Evolutionary conservation across 2,888 invertebrate species (phyloP), one percentile per base, ranked within the genome.

Genomic region (Mechanitis messenoides): DNA sequence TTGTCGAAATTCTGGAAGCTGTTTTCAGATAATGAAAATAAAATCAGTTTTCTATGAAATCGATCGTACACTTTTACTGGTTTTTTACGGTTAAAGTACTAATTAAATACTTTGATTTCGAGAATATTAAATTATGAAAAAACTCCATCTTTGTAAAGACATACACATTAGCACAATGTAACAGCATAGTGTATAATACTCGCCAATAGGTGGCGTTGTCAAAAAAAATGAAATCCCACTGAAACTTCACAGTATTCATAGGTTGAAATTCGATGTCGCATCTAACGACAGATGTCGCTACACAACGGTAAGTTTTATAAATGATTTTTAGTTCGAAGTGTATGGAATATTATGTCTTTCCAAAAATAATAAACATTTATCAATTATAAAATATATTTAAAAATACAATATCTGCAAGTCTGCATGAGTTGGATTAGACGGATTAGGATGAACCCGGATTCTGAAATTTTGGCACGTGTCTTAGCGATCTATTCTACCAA

Each of bases 161-260:
- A 2, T 31, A 28, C 7, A 50, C 31, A 31, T 50, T 31, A 31
- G 3, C 7, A 31, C 4, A 31, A 31, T 9, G 50, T 4, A 3
- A 20, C 2, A 50, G 7, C 9, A 9, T 50, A 50, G 31, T 50
- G 31, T 31, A 31, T 11, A 2, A 11, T 4, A 50, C 31, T 31
- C 31, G 45, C n/a, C 42, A 47, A 46, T 46, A 63, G 64, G 53
- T 62, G 59, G 59, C 62, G 54, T 46, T 56, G 33, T 45, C 11
- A 3, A 7, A 31, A n/a, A 12, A 56, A 11, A 50, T 50, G 9
- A 31, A 9, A n/a, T 4, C 9, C 9, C 1, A 12, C 31, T 31
- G 2, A 1, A 31, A 50, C 4, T 50, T 11, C 50, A 28, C 31
- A 47, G 9, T 50, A n/a, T 7, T 7, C 11, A 31, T 7, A 50